Evolutionary conservation across 2,113 vertebrate species (phyloP).

Genomic region (Lichenostomus cassidix): DNA sequence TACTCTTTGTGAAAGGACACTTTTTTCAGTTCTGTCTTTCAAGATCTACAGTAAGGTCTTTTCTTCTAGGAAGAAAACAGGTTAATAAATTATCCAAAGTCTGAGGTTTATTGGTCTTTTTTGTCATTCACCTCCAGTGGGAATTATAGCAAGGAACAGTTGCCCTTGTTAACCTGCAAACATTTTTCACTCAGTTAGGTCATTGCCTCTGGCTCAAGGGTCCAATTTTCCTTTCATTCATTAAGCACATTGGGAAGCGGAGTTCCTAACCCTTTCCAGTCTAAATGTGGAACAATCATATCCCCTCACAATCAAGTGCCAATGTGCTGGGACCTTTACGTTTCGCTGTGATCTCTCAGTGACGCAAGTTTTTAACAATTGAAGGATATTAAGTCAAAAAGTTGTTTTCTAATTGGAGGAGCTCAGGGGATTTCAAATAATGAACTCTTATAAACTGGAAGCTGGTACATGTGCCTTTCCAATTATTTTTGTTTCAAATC

Average conservation of each 20-base stretch:
- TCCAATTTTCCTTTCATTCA: conserved; percentile 89
- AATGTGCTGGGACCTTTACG: conserved; percentile 76
- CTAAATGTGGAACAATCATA: conserved; percentile 91
- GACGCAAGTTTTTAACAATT: conserved; percentile 96
- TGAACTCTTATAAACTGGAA: conserved; percentile 81
- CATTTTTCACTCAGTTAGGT: conserved; percentile 92
- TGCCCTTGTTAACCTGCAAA: conserved; percentile 91
- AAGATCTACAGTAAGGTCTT: conserved; percentile 46
- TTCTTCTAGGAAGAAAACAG: conserved; percentile 70
- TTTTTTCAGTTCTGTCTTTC: conserved; percentile 31
- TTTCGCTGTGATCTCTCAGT: conserved; percentile 78
- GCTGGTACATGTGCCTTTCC: conserved; percentile 80
- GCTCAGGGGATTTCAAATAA: conserved; percentile 79
- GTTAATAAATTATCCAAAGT: conserved; percentile 70
- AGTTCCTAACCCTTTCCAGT: conserved; percentile 94
- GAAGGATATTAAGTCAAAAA: conserved; percentile 94
- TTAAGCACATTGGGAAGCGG: conserved; percentile 92
- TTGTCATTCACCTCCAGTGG: conserved; percentile 83
- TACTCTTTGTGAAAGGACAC: not conserved
- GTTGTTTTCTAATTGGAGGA: conserved; percentile 84
- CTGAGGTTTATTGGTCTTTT: conserved; percentile 75
- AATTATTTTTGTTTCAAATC: conserved; percentile 78
- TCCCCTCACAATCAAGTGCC: conserved; percentile 84
- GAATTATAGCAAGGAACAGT: conserved; percentile 76
- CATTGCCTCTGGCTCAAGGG: conserved; percentile 84